Evolutionary conservation across 2,888 invertebrate species (phyloP).

Genomic region (Girardia tigrina): DNA sequence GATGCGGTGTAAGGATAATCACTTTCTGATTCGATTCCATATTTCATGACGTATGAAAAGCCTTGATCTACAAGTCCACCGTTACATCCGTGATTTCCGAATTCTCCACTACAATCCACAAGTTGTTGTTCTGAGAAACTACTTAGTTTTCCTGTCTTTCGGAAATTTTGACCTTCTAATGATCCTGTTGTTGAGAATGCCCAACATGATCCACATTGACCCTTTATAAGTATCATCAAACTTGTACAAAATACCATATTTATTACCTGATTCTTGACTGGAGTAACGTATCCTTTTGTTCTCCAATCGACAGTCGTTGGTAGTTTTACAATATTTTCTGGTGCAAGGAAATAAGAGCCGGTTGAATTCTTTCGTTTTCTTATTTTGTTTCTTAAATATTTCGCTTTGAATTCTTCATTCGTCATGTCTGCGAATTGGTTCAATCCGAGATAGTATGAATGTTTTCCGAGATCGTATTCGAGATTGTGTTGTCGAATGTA

Average conservation of each 20-base stretch:
- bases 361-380: neutral
- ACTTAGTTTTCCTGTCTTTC: neutral
- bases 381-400: neutral
- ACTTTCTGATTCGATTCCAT: neutral
- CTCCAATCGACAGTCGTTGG: too few relatives aligned
- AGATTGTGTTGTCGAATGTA: constrained; percentile 18
- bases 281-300: too few relatives aligned
- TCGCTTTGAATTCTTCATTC: neutral
- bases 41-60: neutral
- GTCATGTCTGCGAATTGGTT: neutral
- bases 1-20: neutral
- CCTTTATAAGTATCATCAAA: too few relatives aligned
- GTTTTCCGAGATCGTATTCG: neutral
- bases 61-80: neutral
- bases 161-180: neutral
- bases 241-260: too few relatives aligned
- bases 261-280: too few relatives aligned
- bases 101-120: neutral
- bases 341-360: neutral
- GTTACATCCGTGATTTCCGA: neutral
- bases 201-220: neutral
- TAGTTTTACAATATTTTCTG: too few relatives aligned
- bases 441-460: neutral
- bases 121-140: neutral
- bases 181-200: neutral